Percentiles rank a stretch among this genome's conserved stretches.
phyloP scores from a whole-genome alignment of 2,797 vertebrate genomes.

The Spinus pinus region DNA sequence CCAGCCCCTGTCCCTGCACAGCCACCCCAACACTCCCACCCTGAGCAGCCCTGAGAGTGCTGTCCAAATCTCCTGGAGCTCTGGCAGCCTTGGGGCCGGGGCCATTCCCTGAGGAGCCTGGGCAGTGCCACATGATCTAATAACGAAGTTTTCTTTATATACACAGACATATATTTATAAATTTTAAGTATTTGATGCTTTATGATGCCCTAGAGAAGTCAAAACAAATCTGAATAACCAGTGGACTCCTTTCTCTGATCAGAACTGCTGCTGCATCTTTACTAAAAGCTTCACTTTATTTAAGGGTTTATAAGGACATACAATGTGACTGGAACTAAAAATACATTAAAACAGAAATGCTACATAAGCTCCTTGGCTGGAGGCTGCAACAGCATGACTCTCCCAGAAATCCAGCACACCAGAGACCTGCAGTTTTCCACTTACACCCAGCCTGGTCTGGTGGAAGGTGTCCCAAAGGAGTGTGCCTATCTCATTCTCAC shows the following conservation, averaged over 20 bases:
- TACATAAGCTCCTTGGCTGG: background rate
- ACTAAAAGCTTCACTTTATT: background rate
- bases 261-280: background rate
- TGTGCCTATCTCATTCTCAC: background rate
- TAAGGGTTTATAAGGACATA: background rate
- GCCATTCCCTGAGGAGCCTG: background rate
- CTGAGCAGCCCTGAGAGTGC: rapidly evolving
- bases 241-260: background rate
- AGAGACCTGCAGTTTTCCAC: background rate
- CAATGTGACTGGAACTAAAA: background rate
- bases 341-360: background rate
- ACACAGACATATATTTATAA: background rate
- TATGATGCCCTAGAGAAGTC: background rate
- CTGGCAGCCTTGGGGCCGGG: background rate
- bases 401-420: background rate
- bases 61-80: background rate
- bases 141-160: background rate
- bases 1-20: background rate
- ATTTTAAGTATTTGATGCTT: background rate
- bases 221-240: background rate
- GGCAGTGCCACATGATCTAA: background rate
- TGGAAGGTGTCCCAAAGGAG: background rate
- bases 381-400: background rate
- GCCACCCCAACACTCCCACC: background rate
- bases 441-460: rapidly evolving